Conservation (phyloP, 2,888 invertebrate species). For the Mycalesis mineus region DNA sequence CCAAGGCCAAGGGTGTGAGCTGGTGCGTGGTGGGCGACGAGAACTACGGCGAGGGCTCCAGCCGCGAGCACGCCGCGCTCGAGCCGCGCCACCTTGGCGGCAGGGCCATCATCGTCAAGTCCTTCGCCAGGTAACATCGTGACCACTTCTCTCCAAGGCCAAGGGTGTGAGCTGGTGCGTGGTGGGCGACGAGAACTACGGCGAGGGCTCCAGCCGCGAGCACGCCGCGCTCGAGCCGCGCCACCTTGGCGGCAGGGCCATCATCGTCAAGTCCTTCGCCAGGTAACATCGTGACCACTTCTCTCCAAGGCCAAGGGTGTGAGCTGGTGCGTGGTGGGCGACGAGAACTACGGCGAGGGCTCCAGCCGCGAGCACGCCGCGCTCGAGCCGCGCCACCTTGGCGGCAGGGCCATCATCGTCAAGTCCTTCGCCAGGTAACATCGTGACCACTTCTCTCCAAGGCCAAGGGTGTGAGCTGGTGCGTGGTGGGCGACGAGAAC, state of each 20-base stretch:
- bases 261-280: conserved; percentile 99
- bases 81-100: conserved; percentile 98
- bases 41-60: conserved; percentile 94
- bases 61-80: conserved; percentile 98
- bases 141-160: conserved; percentile 84
- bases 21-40: conserved; percentile 96
- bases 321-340: conserved; percentile 92
- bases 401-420: conserved; percentile 97
- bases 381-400: conserved; percentile 96
- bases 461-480: conserved; percentile 90
- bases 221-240: conserved; percentile 99
- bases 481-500: conserved; percentile 92
- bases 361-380: conserved; percentile 98
- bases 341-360: conserved; percentile 94
- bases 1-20: conserved; percentile 89
- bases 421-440: conserved; percentile 94
- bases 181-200: conserved; percentile 91
- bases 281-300: conserved; percentile 51
- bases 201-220: conserved; percentile 95
- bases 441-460: conserved; percentile 80
- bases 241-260: conserved; percentile 95
- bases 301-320: conserved; percentile 91
- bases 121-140: conserved; percentile 88
- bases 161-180: conserved; percentile 92
- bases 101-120: conserved; percentile 98